Conservation (phyloP, 2,797 vertebrate species). For the Leucoraja ocellata region DNA sequence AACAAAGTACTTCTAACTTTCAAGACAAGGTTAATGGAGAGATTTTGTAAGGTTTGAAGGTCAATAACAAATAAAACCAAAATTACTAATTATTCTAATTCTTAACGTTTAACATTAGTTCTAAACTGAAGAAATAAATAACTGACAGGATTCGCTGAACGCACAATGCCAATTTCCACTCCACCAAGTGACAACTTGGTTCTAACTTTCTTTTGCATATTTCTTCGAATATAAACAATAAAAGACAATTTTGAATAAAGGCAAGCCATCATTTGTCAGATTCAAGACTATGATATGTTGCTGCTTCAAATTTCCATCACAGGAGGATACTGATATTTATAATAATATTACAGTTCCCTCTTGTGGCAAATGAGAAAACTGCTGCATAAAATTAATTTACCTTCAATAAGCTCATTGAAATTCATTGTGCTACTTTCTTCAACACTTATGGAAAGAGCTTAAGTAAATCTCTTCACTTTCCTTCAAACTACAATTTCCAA, state of each 20-base stretch:
- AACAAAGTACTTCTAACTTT: too few species aligned
- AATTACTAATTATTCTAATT: too few species aligned
- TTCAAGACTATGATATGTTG: background rate
- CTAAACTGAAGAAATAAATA: background rate
- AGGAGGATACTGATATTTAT: background rate
- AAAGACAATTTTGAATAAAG: background rate
- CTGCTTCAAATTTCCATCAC: background rate
- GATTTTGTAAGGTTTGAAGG: too few species aligned
- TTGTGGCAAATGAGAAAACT: background rate
- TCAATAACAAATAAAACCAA: too few species aligned
- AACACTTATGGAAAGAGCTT: background rate
- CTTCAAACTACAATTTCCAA: background rate
- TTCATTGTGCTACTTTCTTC: background rate
- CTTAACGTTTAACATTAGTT: background rate
- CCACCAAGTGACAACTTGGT: background rate
- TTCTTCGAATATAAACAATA: background rate
- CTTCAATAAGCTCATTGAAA: background rate
- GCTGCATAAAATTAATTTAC: conserved; percentile 14
- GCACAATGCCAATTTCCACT: background rate
- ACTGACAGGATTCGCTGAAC: background rate
- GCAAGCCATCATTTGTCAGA: background rate
- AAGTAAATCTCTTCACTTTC: background rate
- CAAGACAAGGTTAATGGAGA: too few species aligned
- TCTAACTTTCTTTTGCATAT: background rate
- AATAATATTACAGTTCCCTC: conserved; percentile 27